These are phyloP conservation scores for Cordylochernes scorpioides DNA, from an alignment of 2,888 invertebrate genomes.

Conservation along the genomic window DNA sequence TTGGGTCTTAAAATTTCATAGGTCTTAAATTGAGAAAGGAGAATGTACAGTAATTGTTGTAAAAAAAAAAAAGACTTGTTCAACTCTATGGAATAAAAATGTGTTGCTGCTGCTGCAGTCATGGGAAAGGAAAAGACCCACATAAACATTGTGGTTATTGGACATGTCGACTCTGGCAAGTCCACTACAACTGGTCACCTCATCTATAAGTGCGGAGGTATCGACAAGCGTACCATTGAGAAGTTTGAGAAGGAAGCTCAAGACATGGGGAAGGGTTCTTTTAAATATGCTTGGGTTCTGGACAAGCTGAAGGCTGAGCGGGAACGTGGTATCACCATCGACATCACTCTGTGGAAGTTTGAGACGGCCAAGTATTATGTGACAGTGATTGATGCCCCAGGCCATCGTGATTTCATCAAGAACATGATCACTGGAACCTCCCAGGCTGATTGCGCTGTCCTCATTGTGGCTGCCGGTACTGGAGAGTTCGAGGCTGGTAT, in stretches of 20 bases:
- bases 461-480: slow-evolving; percentile 94
- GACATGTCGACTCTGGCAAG: slow-evolving; percentile 95
- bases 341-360: slow-evolving; percentile 95
- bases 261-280: slow-evolving; percentile 98
- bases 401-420: slow-evolving; percentile 99
- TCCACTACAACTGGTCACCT: slow-evolving; percentile 89
- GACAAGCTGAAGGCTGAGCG: slow-evolving; percentile 99
- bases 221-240: slow-evolving; percentile 98
- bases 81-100: no score
- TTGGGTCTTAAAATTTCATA: no score
- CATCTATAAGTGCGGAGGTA: slow-evolving; percentile 99
- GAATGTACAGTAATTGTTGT: no score
- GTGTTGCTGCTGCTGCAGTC: no score
- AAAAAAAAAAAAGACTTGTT: no score
- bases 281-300: slow-evolving; percentile 99
- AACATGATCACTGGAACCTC: slow-evolving; percentile 96
- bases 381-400: slow-evolving; percentile 98
- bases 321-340: slow-evolving; percentile 99
- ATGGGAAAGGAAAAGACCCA: slow-evolving; percentile 95
- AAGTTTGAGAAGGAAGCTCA: slow-evolving; percentile 99
- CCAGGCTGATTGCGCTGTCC: slow-evolving; percentile 83
- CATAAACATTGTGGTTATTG: slow-evolving; percentile 96
- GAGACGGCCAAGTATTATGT: slow-evolving; percentile 85
- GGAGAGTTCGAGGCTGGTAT: slow-evolving; percentile 99
- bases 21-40: no score